Conservation (phyloP, 92 coral and sea anemone genomes). For the Siderastrea siderea region DNA sequence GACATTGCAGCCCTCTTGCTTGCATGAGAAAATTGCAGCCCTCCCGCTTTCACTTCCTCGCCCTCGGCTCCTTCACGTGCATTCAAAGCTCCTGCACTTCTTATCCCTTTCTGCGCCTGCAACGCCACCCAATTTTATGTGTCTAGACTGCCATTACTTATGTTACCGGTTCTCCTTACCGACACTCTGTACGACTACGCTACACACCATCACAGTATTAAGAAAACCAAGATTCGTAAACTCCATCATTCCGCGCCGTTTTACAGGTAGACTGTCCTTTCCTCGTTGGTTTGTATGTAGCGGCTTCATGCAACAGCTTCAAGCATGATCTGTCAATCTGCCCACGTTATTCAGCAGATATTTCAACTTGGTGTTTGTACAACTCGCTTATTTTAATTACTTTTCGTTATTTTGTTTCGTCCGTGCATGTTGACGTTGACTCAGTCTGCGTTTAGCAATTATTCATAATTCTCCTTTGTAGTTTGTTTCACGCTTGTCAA, state of each 20-base stretch:
- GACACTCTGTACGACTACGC: background rate
- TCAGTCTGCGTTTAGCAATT: background rate
- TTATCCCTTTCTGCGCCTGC: too few species aligned
- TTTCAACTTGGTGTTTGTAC: background rate
- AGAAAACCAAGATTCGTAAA: background rate
- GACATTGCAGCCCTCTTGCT: too few species aligned
- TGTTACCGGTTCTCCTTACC: background rate
- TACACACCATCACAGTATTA: background rate
- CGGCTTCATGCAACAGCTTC: background rate
- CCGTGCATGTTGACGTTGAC: background rate
- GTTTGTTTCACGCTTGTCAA: background rate
- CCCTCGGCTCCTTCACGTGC: too few species aligned
- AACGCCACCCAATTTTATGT: background rate
- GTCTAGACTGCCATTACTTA: background rate
- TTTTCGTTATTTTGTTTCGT: slow-evolving; percentile 30
- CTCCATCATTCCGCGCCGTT: background rate
- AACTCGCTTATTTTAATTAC: slow-evolving; percentile 1
- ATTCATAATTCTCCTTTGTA: background rate
- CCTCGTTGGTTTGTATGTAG: background rate
- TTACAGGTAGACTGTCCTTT: background rate
- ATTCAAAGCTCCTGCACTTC: too few species aligned
- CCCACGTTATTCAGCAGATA: background rate
- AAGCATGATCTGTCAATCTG: background rate
- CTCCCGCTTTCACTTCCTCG: too few species aligned
- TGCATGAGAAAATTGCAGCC: too few species aligned